phyloP scores from a whole-genome alignment of 1,140 invertebrate genomes.

The Asobara japonica region DNA sequence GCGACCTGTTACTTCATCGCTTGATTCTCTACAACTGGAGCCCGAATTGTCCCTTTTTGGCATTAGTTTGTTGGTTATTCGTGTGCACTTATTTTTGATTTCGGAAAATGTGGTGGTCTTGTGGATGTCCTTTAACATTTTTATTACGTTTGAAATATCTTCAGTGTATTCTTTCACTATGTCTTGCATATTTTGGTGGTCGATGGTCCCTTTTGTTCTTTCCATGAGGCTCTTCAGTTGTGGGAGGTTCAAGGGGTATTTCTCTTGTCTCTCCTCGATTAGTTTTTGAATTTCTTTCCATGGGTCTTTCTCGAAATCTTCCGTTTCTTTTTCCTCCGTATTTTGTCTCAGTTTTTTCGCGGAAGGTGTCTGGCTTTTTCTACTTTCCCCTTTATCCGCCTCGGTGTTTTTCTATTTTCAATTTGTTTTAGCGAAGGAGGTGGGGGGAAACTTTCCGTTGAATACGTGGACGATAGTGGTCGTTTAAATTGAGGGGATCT shows the following conservation, averaged over 20 bases:
- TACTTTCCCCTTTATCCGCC: neutral
- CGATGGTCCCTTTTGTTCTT: neutral
- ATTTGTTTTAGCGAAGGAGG: neutral
- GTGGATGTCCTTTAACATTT: neutral
- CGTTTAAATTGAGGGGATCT: neutral
- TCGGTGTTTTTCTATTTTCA: neutral
- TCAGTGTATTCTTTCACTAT: neutral
- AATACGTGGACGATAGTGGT: neutral
- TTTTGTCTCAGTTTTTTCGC: neutral
- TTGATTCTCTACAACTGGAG: neutral
- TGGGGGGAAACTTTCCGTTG: neutral
- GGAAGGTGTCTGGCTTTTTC: neutral
- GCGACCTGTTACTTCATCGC: neutral
- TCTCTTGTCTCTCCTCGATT: neutral
- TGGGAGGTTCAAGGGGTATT: neutral
- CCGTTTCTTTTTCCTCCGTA: neutral
- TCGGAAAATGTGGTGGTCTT: neutral
- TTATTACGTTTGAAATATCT: neutral
- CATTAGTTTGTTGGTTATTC: neutral
- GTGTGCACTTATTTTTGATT: neutral
- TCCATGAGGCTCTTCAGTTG: neutral
- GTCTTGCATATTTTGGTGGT: neutral
- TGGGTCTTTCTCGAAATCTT: neutral
- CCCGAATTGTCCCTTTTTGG: neutral
- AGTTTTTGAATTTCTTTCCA: neutral